phyloP scores from a whole-genome alignment of 2,113 vertebrate species.

The Columbina picui region DNA sequence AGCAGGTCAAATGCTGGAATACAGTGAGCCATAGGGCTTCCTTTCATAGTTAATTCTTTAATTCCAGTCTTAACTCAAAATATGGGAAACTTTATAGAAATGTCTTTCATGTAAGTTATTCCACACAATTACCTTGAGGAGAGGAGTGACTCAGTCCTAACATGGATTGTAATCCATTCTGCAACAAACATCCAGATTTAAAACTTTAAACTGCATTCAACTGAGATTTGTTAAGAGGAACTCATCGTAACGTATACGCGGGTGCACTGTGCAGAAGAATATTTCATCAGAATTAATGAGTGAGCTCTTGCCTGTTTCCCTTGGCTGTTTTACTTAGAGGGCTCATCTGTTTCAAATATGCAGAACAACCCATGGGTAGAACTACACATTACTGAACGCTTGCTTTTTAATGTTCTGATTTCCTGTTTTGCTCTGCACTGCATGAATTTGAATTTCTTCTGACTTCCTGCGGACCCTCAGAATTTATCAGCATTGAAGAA shows the following conservation, averaged over 20 bases:
- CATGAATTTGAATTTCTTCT: not conserved
- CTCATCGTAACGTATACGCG: accelerated
- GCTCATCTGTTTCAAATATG: not conserved
- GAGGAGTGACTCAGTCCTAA: not conserved
- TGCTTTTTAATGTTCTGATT: not conserved
- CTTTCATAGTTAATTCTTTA: not conserved
- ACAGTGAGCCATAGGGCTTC: not conserved
- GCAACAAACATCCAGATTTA: not conserved
- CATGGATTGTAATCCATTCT: not conserved
- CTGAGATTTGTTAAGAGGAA: not conserved
- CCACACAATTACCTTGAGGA: not conserved
- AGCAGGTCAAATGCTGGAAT: not conserved
- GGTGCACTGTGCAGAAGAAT: not conserved
- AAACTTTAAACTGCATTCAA: not conserved
- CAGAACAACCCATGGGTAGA: not conserved
- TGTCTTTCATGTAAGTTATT: not conserved
- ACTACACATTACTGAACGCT: not conserved
- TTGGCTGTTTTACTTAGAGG: not conserved
- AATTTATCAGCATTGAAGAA: not conserved
- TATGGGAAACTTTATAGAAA: not conserved
- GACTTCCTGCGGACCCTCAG: not conserved
- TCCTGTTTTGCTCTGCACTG: not conserved
- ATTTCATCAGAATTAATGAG: not conserved
- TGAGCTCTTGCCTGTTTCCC: not conserved
- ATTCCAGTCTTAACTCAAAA: not conserved